Evolutionary conservation across 2,797 vertebrate species (phyloP).

Genomic region (Amniataba percoides): DNA sequence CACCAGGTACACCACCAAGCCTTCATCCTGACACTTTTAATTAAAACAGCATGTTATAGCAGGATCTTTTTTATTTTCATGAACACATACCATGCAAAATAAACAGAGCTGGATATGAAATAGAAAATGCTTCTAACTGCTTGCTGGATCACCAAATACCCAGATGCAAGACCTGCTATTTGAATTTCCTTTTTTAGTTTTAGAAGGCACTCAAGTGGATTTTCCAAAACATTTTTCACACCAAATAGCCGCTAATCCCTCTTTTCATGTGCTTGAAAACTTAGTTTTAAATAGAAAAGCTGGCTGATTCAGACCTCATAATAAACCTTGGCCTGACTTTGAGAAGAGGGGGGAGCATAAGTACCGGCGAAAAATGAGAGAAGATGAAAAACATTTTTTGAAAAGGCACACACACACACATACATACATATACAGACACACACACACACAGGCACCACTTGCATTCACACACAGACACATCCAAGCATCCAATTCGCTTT

Average conservation of each 20-base stretch:
- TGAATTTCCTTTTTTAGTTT: slow-evolving; percentile 42
- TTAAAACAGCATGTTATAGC: neutral
- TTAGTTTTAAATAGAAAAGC: slow-evolving; percentile 61
- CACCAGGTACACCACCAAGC: neutral
- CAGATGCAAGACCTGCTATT: slow-evolving; percentile 35
- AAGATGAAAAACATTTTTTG: slow-evolving; percentile 58
- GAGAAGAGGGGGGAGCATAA: slow-evolving; percentile 21
- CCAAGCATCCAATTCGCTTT: slow-evolving; percentile 32
- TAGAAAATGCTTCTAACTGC: slow-evolving; percentile 26
- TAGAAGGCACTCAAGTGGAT: slow-evolving; percentile 59
- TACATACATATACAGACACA: neutral
- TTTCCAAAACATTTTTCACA: slow-evolving; percentile 65
- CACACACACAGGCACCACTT: slow-evolving; percentile 28
- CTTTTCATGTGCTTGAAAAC: slow-evolving; percentile 70
- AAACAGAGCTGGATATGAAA: slow-evolving; percentile 29
- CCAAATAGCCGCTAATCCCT: slow-evolving; percentile 67
- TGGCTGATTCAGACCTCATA: slow-evolving; percentile 59
- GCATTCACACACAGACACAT: slow-evolving; percentile 51
- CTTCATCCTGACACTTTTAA: slow-evolving; percentile 28
- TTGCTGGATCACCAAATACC: slow-evolving; percentile 9
- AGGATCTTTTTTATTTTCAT: slow-evolving; percentile 32
- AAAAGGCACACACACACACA: slow-evolving; percentile 20
- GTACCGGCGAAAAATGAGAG: slow-evolving; percentile 42
- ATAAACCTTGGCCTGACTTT: slow-evolving; percentile 67
- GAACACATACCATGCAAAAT: slow-evolving; percentile 18